Conservation (phyloP, 2,797 vertebrate genomes). For the Psittacula derbiana region DNA sequence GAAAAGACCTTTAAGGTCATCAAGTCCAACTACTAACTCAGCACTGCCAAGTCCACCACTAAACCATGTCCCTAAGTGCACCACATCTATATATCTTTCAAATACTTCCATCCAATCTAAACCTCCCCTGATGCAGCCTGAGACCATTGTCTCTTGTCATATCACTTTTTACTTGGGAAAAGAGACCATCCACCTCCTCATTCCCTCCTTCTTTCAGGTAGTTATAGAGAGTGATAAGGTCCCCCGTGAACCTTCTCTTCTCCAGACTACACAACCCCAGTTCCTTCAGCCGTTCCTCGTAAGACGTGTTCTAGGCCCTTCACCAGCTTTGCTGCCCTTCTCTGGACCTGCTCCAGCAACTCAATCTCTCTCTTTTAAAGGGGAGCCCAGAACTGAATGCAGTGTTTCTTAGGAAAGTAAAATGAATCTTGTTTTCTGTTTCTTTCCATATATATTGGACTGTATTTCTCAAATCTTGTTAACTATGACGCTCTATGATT, state of each 20-base stretch:
- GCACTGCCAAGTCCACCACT: no score
- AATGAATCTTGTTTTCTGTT: neutral
- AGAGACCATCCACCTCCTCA: neutral
- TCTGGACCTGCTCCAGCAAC: neutral
- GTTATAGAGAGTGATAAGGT: neutral
- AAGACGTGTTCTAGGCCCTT: neutral
- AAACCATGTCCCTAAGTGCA: no score
- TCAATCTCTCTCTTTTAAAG: neutral
- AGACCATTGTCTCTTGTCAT: neutral
- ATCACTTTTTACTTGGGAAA: neutral
- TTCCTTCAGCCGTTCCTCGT: neutral
- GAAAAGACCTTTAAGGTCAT: no score
- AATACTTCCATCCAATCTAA: neutral
- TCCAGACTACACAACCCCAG: neutral
- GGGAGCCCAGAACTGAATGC: neutral
- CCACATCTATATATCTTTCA: no score
- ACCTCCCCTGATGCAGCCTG: neutral
- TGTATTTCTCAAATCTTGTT: neutral
- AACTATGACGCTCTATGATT: neutral
- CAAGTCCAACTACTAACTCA: no score
- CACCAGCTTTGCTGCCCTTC: neutral
- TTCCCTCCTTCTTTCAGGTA: neutral
- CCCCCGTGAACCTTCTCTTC: neutral
- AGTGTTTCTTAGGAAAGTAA: neutral
- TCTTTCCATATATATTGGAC: neutral